Evolutionary conservation across 2,797 vertebrate species (phyloP), one percentile per base, ranked within the genome.

Genomic region (Hippoglossus hippoglossus): DNA sequence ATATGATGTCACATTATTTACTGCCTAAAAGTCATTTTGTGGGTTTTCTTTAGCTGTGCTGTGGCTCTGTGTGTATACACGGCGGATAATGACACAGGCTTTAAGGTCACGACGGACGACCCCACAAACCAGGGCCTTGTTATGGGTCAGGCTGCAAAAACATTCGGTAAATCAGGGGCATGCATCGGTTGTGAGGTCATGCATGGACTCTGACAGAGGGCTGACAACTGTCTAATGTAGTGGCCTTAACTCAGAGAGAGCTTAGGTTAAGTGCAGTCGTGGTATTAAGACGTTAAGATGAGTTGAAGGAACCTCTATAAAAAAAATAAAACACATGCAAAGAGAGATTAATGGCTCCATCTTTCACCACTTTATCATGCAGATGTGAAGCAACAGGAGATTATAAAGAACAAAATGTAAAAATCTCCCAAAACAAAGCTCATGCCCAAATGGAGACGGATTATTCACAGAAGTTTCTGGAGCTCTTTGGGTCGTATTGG

Each of bases 61-160:
- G 39, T 31, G 10, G 16, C 3, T 60, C 28, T 11, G 46, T 47
- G 25, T 31, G 12, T 47, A 36, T 64, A 51, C 28, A 57, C 24
- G 7, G 26, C 34, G 60, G 8, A 24, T 49, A 54, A 44, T 18
- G 24, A 6, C 58, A 60, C 5, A 51, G 22, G 16, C 50, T 49
- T 0, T 57, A 68, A 79, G 69, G 77, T 79, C 76, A 71, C 24
- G 47, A 74, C 39, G 16, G 71, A 51, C 73, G 72, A 81, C 71
- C 77, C 53, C 25, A 3, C 49, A 24, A 56, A 62, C 59, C 56
- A 53, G 25, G 25, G 52, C 22, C 58, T 44, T 71, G 53, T 58
- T 71, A 49, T 70, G 74, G 79, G 79, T 81, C 80, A 83, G 5
- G 58, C 44, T 71, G 52, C 55, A 66, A 71, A 80, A 90, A 83